Base-by-base conservation (phyloP, 2,113 vertebrate species). In the Tiliqua scincoides region DNA sequence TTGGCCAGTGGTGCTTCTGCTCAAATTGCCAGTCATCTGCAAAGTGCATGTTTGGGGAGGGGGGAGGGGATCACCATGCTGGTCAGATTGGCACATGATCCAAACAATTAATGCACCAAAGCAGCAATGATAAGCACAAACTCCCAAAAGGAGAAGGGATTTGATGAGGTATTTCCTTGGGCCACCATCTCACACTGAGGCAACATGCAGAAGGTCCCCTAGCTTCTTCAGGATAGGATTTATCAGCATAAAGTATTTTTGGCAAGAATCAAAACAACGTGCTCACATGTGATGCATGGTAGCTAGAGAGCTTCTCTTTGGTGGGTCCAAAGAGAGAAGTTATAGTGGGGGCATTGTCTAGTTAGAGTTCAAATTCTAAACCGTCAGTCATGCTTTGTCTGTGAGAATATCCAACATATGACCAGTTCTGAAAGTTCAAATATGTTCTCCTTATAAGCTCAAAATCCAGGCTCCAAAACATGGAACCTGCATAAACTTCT, bases 401-500 rank as follows among this genome's bases (percentile, higher is more conserved):
- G 9, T 61, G 37, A 73, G 35, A 83, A 14, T 32, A 43, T 59
- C 57, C 12, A 37, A 59, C 25, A 63, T 25, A 40, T 79, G 21
- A 14, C n/a, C 6, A 73, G 32, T 72, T 73, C 37, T 73, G 25
- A 37, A 57, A 7, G 15, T 71, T 18, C 40, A 72, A 40, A 6
- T 87, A 87, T 65, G 1, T 5, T 17, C 25, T 27, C 7, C 30
- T 67, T 68, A 32, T 68, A 68, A 68, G 8, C 87, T 15, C 48
- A 43, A 88, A 65, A 0, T 7, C 25, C 10, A 57, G 35, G 3
- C 78, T 89, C 30, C 80, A 84, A 79, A 67, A 88, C 30, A 89
- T 18, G 40, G 35, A 68, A 18, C 30, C 23, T 86, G 32, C 43
- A 59, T 82, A 18, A 40, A 1, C 59, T 67, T 21, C 27, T 65